Base-by-base conservation (phyloP, 2,888 invertebrate species). In the Carterocephalus palaemon region DNA sequence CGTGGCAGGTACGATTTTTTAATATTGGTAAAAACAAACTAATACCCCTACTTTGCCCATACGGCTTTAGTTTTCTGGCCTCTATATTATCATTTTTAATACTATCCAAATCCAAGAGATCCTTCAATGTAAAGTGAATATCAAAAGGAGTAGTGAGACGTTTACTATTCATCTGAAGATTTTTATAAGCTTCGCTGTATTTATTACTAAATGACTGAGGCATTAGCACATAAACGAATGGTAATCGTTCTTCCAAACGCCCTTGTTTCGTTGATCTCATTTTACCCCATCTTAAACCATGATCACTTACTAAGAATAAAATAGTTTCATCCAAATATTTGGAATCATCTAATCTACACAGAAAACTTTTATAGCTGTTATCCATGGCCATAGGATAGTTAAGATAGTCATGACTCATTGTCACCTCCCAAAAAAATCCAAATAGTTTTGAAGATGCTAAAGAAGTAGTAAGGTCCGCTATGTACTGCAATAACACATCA, bases 231-330 rank as follows among this genome's bases (percentile, higher is more conserved):
- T 91, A 91, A 8, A 95, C 76, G 51, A 95, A 90, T 0, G 97
- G 97, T 41, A 96, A 85, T 29, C 95, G 89, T 69, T 94, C 96
- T 75, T 97, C 97, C 62, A 95, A 87, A 61, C 90, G 87, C 0
- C 94, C 94, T 73, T 95, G 93, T 67, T 92, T 92, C 0, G 95
- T 95, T 42, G 87, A 79, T 2, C 94, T 88, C 53, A 95, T 93
- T 1, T 84, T 82, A 0, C 96, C 96, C 90, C 92, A 96, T 48
- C 96, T 86, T 52, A 95, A 90, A 0, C 97, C 97, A 63, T 97
- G 97, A 67, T 97, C 97, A 67, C 96, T 95, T 83, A 95, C 87
- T 5, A 94, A 70, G 22, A 95, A 74, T 10, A 92, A 48, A n/a
- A 90, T 87, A 0, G 94, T 93, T 12, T 89, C 83, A 37, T 92